Base-by-base conservation (phyloP, 2,113 vertebrate species). In the Triplophysa rosa region DNA sequence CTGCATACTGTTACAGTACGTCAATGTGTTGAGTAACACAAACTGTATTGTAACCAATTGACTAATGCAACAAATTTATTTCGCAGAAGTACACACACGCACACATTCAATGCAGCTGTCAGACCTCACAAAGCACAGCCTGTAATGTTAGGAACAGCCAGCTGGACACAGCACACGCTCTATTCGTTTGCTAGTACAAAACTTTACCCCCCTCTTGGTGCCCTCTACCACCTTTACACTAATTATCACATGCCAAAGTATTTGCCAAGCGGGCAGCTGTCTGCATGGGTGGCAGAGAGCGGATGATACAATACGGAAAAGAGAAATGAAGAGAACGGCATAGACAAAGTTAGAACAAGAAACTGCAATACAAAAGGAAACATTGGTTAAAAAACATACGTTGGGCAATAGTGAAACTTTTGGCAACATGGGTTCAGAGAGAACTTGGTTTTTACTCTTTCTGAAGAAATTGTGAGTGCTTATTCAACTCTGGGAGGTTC, bases 81-180 rank as follows among this genome's bases (percentile, higher is more conserved):
- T 4, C 19, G 69, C 72, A 90, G 91, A 90, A 90, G 89, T 91
- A 91, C 89, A 93, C 90, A 89, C 89, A 91, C 89, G 40, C 88
- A 90, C 87, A 91, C 89, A 91, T 89, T 88, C 87, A 86, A 87
- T 86, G 93, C 95, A 95, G 94, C 95, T 95, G 95, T 94, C 94
- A 89, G 87, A 89, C 82, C 91, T 91, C 86, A 96, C 95, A 95
- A 95, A 95, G 95, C 93, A 88, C 71, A 85, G 90, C 91, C 94
- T 95, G 95, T 95, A 93, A 88, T 91, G 92, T 93, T 91, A 92
- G 92, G 90, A 90, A 87, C 84, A 93, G 94, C 94, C 95, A 95
- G 95, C 94, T 95, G 94, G 93, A 95, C 90, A 87, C 87, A 92
- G 84, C 78, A 83, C 75, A 85, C 81, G 47, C 87, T 89, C 90